Conservation (phyloP, 2,113 vertebrate species). For the Pampusana beccarii region DNA sequence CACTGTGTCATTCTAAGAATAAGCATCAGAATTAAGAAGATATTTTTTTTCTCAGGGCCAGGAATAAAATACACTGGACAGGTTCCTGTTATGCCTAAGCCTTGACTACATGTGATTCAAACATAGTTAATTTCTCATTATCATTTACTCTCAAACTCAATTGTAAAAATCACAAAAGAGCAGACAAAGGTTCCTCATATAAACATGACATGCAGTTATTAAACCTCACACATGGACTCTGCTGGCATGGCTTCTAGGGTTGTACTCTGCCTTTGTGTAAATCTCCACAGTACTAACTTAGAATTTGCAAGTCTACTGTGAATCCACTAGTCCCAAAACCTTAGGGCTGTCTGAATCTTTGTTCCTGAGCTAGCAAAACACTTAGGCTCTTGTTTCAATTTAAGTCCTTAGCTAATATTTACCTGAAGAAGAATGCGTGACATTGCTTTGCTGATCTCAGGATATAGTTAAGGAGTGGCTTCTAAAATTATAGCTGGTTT, state of each 20-base stretch:
- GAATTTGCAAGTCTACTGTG: background rate
- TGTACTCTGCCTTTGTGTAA: background rate
- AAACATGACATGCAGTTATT: background rate
- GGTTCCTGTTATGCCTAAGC: background rate
- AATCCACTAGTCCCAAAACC: background rate
- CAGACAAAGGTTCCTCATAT: background rate
- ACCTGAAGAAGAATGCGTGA: background rate
- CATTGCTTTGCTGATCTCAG: background rate
- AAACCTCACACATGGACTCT: background rate
- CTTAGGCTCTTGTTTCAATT: background rate
- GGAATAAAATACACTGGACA: background rate
- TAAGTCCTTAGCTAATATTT: background rate
- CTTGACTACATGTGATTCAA: background rate
- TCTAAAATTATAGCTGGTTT: background rate
- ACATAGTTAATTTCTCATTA: background rate
- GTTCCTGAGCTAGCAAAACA: background rate
- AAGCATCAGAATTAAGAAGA: background rate
- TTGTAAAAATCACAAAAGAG: background rate
- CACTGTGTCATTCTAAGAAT: background rate
- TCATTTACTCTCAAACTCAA: background rate
- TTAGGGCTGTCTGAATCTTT: background rate
- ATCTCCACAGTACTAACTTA: background rate
- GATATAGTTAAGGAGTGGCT: background rate
- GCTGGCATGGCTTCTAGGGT: background rate
- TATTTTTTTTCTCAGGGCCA: background rate